These are phyloP conservation scores for Clamator glandarius DNA, from an alignment of 2,797 vertebrate genomes.

Conservation along the genomic window DNA sequence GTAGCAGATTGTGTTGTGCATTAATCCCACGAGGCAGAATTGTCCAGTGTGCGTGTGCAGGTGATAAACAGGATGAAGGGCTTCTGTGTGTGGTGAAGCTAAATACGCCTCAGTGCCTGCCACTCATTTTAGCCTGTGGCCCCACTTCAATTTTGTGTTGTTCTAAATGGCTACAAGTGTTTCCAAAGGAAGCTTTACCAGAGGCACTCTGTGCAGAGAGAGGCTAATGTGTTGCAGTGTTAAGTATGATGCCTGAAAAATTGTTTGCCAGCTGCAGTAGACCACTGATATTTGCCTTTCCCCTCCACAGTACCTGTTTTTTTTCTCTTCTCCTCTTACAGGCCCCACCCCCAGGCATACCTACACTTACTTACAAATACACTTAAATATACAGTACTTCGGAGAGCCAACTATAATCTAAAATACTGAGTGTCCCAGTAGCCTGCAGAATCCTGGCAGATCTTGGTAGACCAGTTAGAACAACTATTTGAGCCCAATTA, in stretches of 20 bases:
- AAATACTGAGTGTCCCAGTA: neutral
- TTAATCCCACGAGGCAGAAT: accelerated
- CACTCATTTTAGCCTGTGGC: neutral
- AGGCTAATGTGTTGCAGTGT: neutral
- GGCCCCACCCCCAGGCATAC: neutral
- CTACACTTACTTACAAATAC: neutral
- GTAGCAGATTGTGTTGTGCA: neutral
- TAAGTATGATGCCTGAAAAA: neutral
- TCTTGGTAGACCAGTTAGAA: neutral
- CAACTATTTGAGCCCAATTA: neutral
- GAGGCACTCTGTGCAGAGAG: neutral
- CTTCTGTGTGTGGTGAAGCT: neutral
- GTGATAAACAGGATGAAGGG: neutral
- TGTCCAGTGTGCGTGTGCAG: accelerated
- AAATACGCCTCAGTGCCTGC: neutral
- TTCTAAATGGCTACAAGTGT: neutral
- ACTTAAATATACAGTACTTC: neutral
- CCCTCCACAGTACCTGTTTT: neutral
- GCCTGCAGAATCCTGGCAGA: neutral
- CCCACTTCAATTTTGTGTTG: neutral
- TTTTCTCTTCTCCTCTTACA: neutral
- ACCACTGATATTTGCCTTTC: neutral
- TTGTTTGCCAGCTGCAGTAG: neutral
- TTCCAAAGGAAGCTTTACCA: neutral
- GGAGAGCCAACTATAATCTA: neutral